Conservation (phyloP, 2,797 vertebrate genomes). For the Takifugu ocellatus region DNA sequence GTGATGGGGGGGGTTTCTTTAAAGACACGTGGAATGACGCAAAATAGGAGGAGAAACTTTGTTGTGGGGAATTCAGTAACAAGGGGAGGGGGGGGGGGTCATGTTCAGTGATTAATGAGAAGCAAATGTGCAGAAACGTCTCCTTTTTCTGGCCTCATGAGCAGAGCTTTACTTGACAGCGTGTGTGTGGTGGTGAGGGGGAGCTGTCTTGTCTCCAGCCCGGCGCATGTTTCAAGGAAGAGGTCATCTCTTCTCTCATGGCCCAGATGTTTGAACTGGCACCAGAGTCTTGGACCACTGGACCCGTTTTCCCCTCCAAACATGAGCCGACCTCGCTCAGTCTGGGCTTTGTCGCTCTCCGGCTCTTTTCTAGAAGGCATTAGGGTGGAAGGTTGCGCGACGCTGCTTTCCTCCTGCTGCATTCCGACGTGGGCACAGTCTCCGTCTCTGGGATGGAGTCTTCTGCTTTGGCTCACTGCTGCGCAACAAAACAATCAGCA, state of each 20-base stretch:
- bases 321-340: constrained; percentile 47
- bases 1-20: constrained; percentile 20
- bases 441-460: no score
- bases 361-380: constrained; percentile 5
- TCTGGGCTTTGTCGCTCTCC: constrained; percentile 51
- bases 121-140: background rate
- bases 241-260: constrained; percentile 58
- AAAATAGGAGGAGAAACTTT: constrained; percentile 1
- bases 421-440: no score
- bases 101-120: constrained; percentile 31
- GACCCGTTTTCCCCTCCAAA: constrained; percentile 48
- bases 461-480: background rate
- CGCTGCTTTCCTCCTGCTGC: no score
- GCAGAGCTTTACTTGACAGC: constrained; percentile 33
- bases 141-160: constrained; percentile 23
- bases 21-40: constrained; percentile 22
- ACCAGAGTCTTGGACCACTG: constrained; percentile 42
- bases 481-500: background rate
- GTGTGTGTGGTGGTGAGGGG: constrained; percentile 28
- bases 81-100: background rate
- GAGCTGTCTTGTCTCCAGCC: constrained; percentile 56
- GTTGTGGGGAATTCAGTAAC: background rate
- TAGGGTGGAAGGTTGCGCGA: no score
- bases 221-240: constrained; percentile 56
- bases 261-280: constrained; percentile 71